These are phyloP conservation scores for Tenebrio molitor DNA, from an alignment of 1,140 invertebrate species.

Conservation along the genomic window DNA sequence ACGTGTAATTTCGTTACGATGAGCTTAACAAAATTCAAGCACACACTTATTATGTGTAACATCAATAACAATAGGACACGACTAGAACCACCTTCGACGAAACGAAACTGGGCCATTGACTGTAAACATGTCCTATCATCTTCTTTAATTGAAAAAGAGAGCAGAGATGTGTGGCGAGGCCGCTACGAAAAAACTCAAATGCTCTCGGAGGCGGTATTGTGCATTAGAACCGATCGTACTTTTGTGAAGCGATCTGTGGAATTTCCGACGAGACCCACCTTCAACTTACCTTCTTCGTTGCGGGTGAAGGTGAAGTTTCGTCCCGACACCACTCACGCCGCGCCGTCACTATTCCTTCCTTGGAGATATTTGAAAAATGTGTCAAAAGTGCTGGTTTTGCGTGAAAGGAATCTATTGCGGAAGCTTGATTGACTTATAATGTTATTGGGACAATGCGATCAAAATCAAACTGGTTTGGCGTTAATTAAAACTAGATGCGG, in stretches of 20 bases:
- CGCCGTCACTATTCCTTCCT: too few relatives aligned
- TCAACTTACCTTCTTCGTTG: conserved; percentile 15
- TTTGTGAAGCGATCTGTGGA: conserved; percentile 11
- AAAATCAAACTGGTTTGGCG: too few relatives aligned
- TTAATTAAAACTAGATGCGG: too few relatives aligned
- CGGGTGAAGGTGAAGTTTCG: conserved; percentile 16
- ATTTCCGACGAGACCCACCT: conserved; percentile 33
- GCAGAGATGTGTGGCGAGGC: conserved; percentile 26
- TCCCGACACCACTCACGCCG: too few relatives aligned
- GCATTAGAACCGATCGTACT: not conserved
- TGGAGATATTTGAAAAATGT: too few relatives aligned
- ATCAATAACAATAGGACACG: conserved; percentile 28
- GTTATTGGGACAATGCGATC: too few relatives aligned
- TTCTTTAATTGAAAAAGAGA: conserved; percentile 37
- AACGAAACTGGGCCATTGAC: conserved; percentile 37
- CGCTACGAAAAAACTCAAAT: conserved; percentile 3
- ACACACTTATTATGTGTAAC: conserved; percentile 29
- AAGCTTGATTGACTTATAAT: too few relatives aligned
- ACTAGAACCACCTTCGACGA: conserved; percentile 7
- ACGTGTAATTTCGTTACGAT: conserved; percentile 39
- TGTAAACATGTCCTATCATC: conserved; percentile 44
- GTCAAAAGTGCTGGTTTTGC: too few relatives aligned
- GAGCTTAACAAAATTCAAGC: conserved; percentile 38
- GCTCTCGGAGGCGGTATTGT: conserved; percentile 9
- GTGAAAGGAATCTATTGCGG: too few relatives aligned